Conservation (phyloP, 2,888 invertebrate genomes). For the Deilephila elpenor region DNA sequence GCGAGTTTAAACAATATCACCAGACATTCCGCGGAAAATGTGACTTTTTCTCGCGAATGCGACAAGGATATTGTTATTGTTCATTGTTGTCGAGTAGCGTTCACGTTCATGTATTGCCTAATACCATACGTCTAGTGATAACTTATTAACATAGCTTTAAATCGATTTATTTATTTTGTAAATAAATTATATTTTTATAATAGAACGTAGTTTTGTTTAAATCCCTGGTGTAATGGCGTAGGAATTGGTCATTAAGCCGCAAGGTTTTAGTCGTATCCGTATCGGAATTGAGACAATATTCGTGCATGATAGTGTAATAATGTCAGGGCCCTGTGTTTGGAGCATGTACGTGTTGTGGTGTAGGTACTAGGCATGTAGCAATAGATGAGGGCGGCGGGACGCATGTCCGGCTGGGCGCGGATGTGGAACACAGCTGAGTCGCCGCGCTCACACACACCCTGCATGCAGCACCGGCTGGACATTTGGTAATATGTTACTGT, state of each 20-base stretch:
- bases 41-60: conserved; percentile 9
- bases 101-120: conserved; percentile 61
- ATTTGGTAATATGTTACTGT: conserved; percentile 16
- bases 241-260: not conserved
- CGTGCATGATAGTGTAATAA: conserved; percentile 14
- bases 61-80: conserved; percentile 28
- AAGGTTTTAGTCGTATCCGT: too few relatives aligned
- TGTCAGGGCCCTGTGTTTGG: conserved; percentile 17
- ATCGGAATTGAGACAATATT: not conserved
- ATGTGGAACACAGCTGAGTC: conserved; percentile 47
- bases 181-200: conserved; percentile 44
- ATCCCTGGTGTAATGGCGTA: not conserved
- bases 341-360: not conserved
- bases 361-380: conserved; percentile 11
- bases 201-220: conserved; percentile 33
- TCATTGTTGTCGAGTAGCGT: conserved; percentile 33
- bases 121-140: conserved; percentile 47
- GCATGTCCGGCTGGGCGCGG: conserved; percentile 32
- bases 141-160: conserved; percentile 61
- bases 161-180: conserved; percentile 57
- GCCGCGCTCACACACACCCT: not conserved
- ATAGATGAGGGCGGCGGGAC: conserved; percentile 26
- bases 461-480: not conserved
- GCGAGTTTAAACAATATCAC: conserved; percentile 16
- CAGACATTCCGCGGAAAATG: conserved; percentile 7